Base-by-base conservation (phyloP, 2,888 invertebrate genomes). In the Ecliptopera silaceata region DNA sequence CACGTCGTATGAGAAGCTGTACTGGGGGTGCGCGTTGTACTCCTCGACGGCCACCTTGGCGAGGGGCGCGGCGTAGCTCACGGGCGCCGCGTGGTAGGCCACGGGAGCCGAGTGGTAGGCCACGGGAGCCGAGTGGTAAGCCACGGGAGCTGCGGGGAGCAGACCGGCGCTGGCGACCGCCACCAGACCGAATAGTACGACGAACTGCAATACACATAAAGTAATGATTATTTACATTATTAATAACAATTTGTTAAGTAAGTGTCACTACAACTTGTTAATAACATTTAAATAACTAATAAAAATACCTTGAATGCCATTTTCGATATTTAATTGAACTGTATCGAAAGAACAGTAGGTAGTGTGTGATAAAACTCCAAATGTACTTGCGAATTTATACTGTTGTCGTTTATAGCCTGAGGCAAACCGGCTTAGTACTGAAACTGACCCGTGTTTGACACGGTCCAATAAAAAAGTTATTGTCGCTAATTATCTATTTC, bases 1-100 rank as follows among this genome's bases (percentile, higher is more conserved):
- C 18, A 92, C 86, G 63, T 91, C 87, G 71, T 92, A 92, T 4
- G 86, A 81, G 75, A 83, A 92, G 68, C 82, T 84, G 78, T 81
- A 82, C 65, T 77, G 77, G 8, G 82, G 82, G 63, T 82, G 77
- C 2, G 79, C 48, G 69, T 82, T 70, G 73, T 76, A 80, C 22
- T 74, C 72, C 15, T 80, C 80, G 0, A 75, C 72, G 54, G 67
- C 68, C 32, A 65, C 59, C 53, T 72, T 71, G 42, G 73, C 68
- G 18, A 66, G 41, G 48, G 63, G 63, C 26, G 65, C 66, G 13
- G 65, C 68, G 57, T 64, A 66, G 52, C 71, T 68, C 15, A 78
- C 59, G 22, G 77, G 72, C 12, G 72, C 69, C 48, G 71, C 46
- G 60, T 80, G 70, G 42, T 65, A 65, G 39, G 77, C 72, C 22